phyloP scores from a whole-genome alignment of 1,140 invertebrate species.

The Macrotrachela quadricornifera region DNA sequence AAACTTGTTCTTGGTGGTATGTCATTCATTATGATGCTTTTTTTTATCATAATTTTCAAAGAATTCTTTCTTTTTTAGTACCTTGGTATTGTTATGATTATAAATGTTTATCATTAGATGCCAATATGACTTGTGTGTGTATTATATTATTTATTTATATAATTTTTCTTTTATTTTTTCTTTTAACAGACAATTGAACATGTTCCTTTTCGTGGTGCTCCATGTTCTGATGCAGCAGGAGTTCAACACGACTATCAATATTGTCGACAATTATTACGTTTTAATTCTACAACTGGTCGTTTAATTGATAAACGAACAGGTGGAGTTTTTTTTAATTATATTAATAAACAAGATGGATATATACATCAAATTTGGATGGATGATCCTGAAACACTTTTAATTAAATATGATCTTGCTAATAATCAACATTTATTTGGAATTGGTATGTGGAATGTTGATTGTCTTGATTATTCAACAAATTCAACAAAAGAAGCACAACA shows the following conservation, averaged over 20 bases:
- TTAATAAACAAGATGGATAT: slow-evolving; percentile 6
- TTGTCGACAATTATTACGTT: slow-evolving; percentile 12
- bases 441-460: slow-evolving; percentile 30
- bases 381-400: slow-evolving; percentile 17
- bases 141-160: background rate
- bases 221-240: slow-evolving; percentile 32
- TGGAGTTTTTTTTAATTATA: slow-evolving; percentile 27
- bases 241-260: slow-evolving; percentile 16
- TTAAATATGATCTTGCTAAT: slow-evolving; percentile 19
- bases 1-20: too few relatives aligned
- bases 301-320: slow-evolving; percentile 18
- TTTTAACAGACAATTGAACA: slow-evolving; percentile 19
- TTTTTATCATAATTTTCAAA: slow-evolving; percentile 1
- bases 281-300: slow-evolving; percentile 14
- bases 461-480: slow-evolving; percentile 16
- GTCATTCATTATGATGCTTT: background rate
- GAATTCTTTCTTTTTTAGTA: slow-evolving; percentile 30
- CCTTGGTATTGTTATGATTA: slow-evolving; percentile 60
- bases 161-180: too few relatives aligned
- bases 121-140: background rate
- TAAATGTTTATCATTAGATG: slow-evolving; percentile 19
- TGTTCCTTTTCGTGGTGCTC: slow-evolving; percentile 26
- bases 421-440: slow-evolving; percentile 21
- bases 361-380: slow-evolving; percentile 25
- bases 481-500: slow-evolving; percentile 11